A percentile compares a stretch with the other conserved stretches of the same genome.
Conservation (phyloP, 2,797 vertebrate species). For the Megaceryle alcyon region DNA sequence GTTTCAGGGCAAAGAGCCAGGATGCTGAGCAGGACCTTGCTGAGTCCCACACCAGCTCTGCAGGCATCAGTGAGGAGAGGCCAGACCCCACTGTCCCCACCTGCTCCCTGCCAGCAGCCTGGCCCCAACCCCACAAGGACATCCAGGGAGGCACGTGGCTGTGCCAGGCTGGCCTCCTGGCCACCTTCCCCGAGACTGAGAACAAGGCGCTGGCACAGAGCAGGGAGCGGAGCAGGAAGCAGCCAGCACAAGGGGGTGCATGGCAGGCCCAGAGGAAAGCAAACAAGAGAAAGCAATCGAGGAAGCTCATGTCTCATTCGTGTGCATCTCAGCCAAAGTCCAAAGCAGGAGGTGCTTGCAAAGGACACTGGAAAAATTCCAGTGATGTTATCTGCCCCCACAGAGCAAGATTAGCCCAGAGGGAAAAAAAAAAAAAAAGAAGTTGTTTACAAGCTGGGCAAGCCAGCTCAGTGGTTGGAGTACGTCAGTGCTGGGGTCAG, state of each 20-base stretch:
- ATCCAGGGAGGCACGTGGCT: background rate
- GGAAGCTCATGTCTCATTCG: conserved; percentile 26
- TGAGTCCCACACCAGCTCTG: background rate
- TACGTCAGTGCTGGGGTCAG: background rate
- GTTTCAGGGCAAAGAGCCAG: background rate
- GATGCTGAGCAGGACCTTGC: background rate
- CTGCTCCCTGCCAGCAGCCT: background rate
- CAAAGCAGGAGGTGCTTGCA: conserved; percentile 40
- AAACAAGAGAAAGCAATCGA: conserved; percentile 60
- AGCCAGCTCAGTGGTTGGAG: background rate
- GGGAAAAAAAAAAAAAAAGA: background rate
- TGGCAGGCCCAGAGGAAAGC: background rate
- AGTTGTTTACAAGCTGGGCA: conserved; percentile 41
- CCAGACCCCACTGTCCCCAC: background rate
- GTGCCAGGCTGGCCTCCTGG: background rate
- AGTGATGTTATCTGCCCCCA: conserved; percentile 61
- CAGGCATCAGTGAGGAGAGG: background rate
- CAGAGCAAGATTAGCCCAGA: conserved; percentile 23
- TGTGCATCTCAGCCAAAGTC: conserved; percentile 53
- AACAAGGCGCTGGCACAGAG: background rate
- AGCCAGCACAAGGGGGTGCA: background rate
- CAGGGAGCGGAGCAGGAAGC: background rate
- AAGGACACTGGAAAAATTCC: conserved; percentile 65
- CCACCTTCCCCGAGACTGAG: background rate
- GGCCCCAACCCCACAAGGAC: background rate